These are phyloP conservation scores for Actinemys pallida DNA, from an alignment of 2,113 vertebrate species.

Conservation along the genomic window DNA sequence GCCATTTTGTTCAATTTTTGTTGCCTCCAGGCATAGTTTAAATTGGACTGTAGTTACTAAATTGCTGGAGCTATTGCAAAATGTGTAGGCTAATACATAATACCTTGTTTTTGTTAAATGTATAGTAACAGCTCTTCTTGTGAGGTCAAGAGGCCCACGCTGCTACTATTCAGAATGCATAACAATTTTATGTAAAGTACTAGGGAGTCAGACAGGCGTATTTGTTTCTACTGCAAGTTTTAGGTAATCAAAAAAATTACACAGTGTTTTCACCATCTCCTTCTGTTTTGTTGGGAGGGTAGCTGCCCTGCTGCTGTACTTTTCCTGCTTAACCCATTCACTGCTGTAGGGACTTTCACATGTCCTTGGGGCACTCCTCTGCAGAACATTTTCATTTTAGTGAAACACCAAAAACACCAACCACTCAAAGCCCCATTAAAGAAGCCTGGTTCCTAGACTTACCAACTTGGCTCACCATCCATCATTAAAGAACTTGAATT, in stretches of 20 bases:
- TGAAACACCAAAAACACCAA: background rate
- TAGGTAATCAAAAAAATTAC: background rate
- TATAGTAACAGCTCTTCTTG: conserved; percentile 85
- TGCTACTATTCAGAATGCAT: conserved; percentile 76
- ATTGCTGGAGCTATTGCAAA: conserved; percentile 83
- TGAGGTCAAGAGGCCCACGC: conserved; percentile 82
- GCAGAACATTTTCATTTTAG: background rate
- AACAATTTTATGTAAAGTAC: conserved; percentile 78
- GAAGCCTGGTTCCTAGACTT: background rate
- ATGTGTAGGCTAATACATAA: conserved; percentile 86
- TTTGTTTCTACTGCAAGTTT: conserved; percentile 52
- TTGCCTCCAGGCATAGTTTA: conserved; percentile 84
- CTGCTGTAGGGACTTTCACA: background rate
- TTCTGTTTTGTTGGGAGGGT: background rate
- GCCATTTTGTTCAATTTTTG: conserved; percentile 86
- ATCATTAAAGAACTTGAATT: background rate
- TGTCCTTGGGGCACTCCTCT: background rate
- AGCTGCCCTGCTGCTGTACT: rapidly evolving
- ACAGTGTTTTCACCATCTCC: conserved; percentile 24
- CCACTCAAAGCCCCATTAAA: background rate
- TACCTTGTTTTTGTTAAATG: conserved; percentile 86
- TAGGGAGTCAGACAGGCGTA: background rate
- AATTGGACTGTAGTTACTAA: conserved; percentile 87
- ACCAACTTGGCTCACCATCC: background rate
- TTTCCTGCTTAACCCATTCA: background rate